Evolutionary conservation across 2,797 vertebrate genomes (phyloP).

Genomic region (Synanceia verrucosa): DNA sequence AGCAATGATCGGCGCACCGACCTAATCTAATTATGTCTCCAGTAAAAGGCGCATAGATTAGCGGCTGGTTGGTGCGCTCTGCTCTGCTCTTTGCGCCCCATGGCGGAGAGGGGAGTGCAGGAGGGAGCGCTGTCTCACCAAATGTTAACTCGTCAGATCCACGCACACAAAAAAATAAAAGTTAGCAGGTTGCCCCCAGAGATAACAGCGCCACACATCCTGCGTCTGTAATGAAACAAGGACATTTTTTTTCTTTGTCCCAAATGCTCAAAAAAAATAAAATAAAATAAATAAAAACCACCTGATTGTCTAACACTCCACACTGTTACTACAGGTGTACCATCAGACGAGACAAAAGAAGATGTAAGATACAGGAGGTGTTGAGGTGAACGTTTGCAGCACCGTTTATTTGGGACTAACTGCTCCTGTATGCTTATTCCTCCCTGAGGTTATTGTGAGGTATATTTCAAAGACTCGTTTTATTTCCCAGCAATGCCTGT

Average conservation of each 20-base stretch:
- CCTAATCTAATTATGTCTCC: constrained; percentile 66
- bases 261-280: background rate
- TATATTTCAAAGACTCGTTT: too few species aligned
- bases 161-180: background rate
- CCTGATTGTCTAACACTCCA: background rate
- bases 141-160: constrained; percentile 33
- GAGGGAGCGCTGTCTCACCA: constrained; percentile 5
- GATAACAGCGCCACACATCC: background rate
- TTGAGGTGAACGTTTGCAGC: background rate
- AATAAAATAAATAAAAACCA: background rate
- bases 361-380: background rate
- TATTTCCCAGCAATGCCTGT: too few species aligned
- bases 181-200: background rate
- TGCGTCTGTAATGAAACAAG: background rate
- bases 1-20: constrained; percentile 35
- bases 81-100: constrained; percentile 47
- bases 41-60: constrained; percentile 62
- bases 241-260: background rate
- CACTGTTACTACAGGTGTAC: constrained; percentile 19
- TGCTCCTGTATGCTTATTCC: background rate
- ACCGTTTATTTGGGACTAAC: background rate
- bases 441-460: background rate
- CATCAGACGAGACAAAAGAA: too few species aligned
- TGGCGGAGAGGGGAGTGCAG: constrained; percentile 40
- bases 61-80: constrained; percentile 26